Evolutionary conservation across 23 tunicate genomes (phyloP), one percentile per base, ranked within the genome.

Genomic region (Styela plicata): DNA sequence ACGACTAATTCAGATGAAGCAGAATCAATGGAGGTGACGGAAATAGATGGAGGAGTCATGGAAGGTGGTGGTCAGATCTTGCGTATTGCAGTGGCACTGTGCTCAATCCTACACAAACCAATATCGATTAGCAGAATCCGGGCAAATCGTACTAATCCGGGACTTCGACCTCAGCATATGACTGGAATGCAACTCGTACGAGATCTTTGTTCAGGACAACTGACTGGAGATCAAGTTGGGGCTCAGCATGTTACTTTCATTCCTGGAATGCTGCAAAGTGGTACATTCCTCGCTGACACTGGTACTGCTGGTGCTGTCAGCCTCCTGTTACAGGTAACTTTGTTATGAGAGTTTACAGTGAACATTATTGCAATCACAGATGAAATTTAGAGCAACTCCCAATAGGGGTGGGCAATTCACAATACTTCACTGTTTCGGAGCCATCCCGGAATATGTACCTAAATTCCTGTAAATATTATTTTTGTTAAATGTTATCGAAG

Each of bases 301-400:
- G 97, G 97, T 10, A 91, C 97, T 63, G 97, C 97, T 34, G 97
- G 94, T 84, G 89, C 96, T 1, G 96, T 90, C 34, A 91, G 90
- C 64, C 85, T 91, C 1, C 62, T 91, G 63, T 74, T 91, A 22
- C 97, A 91, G 84, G 81, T 76, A 44, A 5, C n/a, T n/a, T n/a
- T n/a, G n/a, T n/a, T n/a, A n/a, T n/a, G n/a, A n/a, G n/a, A n/a
- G n/a, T n/a, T n/a, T n/a, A n/a, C n/a, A n/a, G n/a, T n/a, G n/a
- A n/a, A n/a, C n/a, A n/a, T n/a, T n/a, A n/a, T n/a, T n/a, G n/a
- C n/a, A n/a, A n/a, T n/a, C n/a, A n/a, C n/a, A n/a, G n/a, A n/a
- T n/a, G n/a, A n/a, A n/a, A n/a, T n/a, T n/a, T n/a, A n/a, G n/a
- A n/a, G n/a, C n/a, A n/a, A n/a, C n/a, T n/a, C n/a, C n/a, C n/a